Evolutionary conservation across 2,888 invertebrate species (phyloP).

Genomic region (Proisotoma minuta): DNA sequence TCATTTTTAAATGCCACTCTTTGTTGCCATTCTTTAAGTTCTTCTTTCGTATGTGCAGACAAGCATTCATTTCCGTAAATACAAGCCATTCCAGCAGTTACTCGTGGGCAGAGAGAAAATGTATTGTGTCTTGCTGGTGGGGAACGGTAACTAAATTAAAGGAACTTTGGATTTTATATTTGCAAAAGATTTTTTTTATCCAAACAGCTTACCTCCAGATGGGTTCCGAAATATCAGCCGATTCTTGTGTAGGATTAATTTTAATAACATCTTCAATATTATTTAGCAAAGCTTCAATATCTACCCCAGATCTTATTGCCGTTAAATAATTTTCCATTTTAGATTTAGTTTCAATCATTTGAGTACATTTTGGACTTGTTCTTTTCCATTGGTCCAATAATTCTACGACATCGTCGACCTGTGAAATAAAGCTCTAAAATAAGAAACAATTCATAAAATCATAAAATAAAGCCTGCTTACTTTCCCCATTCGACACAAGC

Average conservation of each 20-base stretch:
- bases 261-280: constrained; percentile 35
- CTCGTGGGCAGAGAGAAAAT: constrained; percentile 41
- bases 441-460: neutral
- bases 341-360: constrained; percentile 33
- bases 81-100: constrained; percentile 52
- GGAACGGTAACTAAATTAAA: constrained; percentile 33
- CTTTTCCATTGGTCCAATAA: constrained; percentile 41
- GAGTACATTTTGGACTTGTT: constrained; percentile 31
- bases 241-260: neutral
- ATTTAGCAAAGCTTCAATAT: constrained; percentile 34
- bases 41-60: constrained; percentile 67
- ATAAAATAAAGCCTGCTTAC: constrained; percentile 23
- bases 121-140: constrained; percentile 39
- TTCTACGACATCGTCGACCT: constrained; percentile 39
- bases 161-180: neutral
- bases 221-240: neutral
- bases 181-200: neutral
- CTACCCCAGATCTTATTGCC: constrained; percentile 38
- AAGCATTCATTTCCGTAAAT: constrained; percentile 67
- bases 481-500: constrained; percentile 37
- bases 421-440: neutral
- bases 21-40: constrained; percentile 68
- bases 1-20: constrained; percentile 18
- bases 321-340: constrained; percentile 38
- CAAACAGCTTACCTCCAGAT: constrained; percentile 6